Base-by-base conservation (phyloP, 2,797 vertebrate species). In the Tapera naevia region DNA sequence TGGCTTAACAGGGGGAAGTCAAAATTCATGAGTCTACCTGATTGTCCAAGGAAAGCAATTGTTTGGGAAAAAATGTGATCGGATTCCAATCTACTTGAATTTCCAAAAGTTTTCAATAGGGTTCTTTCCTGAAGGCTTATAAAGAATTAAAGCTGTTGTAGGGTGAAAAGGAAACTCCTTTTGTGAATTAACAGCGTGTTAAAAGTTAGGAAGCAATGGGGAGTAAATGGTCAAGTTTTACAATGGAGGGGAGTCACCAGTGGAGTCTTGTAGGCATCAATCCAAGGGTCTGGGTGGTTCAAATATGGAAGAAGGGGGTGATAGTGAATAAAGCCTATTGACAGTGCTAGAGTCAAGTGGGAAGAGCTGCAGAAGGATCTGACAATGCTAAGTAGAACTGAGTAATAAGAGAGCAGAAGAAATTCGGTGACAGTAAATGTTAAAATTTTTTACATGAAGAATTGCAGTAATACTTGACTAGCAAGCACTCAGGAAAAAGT, bases 191-290 rank as follows among this genome's bases (percentile, higher is more conserved):
- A 79, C 30, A 72, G 13, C 65, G 75, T 70, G 58, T 88, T 92
- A 62, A 72, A 96, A 90, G 62, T 72, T 81, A 78, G 62, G 76
- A 90, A 90, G 58, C 48, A 70, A 66, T 12, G 8, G 56, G 58
- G 48, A 79, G 14, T 79, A 75, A 89, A 72, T 84, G 9, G n/a
- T 21, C 1, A 5, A 66, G 33, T 60, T 78, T 83, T 80, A 53
- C 82, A 72, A 8, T 62, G 58, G 24, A 48, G n/a, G 54, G 58
- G 94, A 90, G 46, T 94, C n/a, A 80, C 76, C 50, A 76, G 2
- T 64, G 73, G 60, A 81, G 57, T 72, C 73, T 35, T 2, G 4
- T 24, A 41, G 80, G 60, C 51, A 56, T 62, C 66, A 84, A 37
- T 86, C 61, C 82, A 88, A 66, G 43, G 2, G 2, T 67, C 62